These are phyloP conservation scores for Strongylocentrotus purpuratus DNA, from an alignment of 35 echinoderm and acorn worm species.

Conservation along the genomic window DNA sequence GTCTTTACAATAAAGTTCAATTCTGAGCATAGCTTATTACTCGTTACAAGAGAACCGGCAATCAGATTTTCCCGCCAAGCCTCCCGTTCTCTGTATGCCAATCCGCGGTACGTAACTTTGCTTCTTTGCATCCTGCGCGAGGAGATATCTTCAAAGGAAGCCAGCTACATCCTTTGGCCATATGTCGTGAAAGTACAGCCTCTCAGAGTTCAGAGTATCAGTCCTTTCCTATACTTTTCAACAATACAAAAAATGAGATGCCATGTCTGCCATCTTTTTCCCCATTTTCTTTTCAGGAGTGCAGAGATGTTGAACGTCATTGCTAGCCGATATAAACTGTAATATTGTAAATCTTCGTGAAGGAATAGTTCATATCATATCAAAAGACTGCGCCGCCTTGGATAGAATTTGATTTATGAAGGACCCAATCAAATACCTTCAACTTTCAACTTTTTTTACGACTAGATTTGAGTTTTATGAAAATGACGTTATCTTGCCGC, in stretches of 20 bases:
- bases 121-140: background rate
- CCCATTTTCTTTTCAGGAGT: background rate
- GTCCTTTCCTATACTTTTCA: background rate
- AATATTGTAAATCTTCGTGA: slow-evolving; percentile 44
- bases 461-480: background rate
- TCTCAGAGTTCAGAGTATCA: background rate
- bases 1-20: slow-evolving; percentile 6
- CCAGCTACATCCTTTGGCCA: slow-evolving; percentile 27
- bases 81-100: background rate
- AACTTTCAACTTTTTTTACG: background rate
- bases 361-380: slow-evolving; percentile 38
- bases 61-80: slow-evolving; percentile 29
- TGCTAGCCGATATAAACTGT: background rate
- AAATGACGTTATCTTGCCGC: background rate
- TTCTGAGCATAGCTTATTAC: slow-evolving; percentile 7
- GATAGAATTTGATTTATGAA: background rate
- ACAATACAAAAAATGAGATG: background rate
- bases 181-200: slow-evolving; percentile 39
- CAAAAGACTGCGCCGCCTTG: slow-evolving; percentile 23
- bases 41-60: slow-evolving; percentile 13
- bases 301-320: slow-evolving; percentile 32
- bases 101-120: background rate
- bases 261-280: slow-evolving; percentile 16
- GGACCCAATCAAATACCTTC: background rate
- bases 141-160: slow-evolving; percentile 22